Percentiles rank a stretch among this genome's conserved stretches.
Conservation (phyloP, 2,113 vertebrate species). For the Alouatta palliata region DNA sequence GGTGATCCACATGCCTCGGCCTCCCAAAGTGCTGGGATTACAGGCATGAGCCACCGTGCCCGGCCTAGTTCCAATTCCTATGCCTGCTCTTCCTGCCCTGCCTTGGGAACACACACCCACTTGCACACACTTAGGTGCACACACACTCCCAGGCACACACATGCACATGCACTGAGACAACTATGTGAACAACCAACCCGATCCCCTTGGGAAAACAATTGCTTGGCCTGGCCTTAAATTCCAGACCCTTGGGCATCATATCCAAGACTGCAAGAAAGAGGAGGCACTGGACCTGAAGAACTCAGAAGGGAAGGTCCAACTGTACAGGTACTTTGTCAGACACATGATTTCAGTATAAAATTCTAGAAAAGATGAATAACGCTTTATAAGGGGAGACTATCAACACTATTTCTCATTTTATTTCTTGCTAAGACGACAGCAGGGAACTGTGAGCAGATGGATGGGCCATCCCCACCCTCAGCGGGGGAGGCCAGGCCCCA, state of each 20-base stretch:
- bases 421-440: slow-evolving; percentile 33
- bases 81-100: too few relatives aligned
- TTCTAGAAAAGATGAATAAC: not conserved
- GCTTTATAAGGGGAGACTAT: not conserved
- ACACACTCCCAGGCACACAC: not conserved
- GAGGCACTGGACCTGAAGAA: not conserved
- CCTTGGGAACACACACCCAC: not conserved
- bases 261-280: not conserved
- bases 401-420: not conserved
- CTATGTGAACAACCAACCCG: not conserved
- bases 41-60: too few relatives aligned
- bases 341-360: not conserved
- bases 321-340: not conserved
- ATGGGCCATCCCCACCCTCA: not conserved
- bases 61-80: not conserved
- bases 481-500: not conserved
- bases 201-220: not conserved
- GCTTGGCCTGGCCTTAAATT: not conserved
- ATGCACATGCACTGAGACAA: not conserved
- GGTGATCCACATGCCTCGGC: too few relatives aligned
- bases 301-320: not conserved
- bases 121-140: too few relatives aligned
- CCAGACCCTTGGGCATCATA: not conserved
- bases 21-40: too few relatives aligned
- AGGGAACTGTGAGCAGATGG: not conserved